Conservation (phyloP, 2,888 invertebrate genomes). For the Dicranocentrus wangi region DNA sequence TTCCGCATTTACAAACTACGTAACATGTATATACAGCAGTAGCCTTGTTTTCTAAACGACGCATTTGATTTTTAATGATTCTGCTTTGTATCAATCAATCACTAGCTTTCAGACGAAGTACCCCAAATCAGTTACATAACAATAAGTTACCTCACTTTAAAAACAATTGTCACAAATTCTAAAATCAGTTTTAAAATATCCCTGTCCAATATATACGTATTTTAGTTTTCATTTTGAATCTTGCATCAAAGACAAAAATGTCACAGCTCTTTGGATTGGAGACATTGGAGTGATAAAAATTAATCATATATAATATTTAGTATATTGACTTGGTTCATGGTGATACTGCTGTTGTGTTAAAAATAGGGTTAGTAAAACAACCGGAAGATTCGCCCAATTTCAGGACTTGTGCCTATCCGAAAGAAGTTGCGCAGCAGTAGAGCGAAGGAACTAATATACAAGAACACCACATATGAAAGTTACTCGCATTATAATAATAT, state of each 20-base stretch:
- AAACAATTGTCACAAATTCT: neutral
- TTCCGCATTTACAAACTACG: slow-evolving; percentile 14
- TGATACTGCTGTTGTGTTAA: neutral
- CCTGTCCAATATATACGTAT: slow-evolving; percentile 48
- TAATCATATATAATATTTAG: too few species aligned
- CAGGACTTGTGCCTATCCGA: too few species aligned
- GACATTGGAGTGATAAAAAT: neutral
- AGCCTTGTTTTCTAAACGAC: too few species aligned
- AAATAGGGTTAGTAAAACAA: neutral
- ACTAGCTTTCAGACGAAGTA: too few species aligned
- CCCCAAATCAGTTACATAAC: neutral
- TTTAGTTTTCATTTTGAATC: slow-evolving; percentile 17
- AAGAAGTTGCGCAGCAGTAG: too few species aligned
- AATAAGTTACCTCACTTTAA: neutral
- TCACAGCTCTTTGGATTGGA: slow-evolving; percentile 30
- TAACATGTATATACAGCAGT: neutral
- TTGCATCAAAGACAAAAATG: slow-evolving; percentile 24
- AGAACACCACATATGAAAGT: too few species aligned
- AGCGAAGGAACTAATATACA: too few species aligned
- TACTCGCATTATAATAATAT: too few species aligned
- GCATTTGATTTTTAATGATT: too few species aligned
- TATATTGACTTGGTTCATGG: neutral
- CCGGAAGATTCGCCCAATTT: too few species aligned
- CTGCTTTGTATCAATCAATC: too few species aligned
- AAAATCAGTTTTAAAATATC: slow-evolving; percentile 2